Percentiles rank a stretch among this genome's conserved stretches.
Evolutionary conservation across 2,888 invertebrate genomes (phyloP).

Genomic region (Sympetrum striolatum): DNA sequence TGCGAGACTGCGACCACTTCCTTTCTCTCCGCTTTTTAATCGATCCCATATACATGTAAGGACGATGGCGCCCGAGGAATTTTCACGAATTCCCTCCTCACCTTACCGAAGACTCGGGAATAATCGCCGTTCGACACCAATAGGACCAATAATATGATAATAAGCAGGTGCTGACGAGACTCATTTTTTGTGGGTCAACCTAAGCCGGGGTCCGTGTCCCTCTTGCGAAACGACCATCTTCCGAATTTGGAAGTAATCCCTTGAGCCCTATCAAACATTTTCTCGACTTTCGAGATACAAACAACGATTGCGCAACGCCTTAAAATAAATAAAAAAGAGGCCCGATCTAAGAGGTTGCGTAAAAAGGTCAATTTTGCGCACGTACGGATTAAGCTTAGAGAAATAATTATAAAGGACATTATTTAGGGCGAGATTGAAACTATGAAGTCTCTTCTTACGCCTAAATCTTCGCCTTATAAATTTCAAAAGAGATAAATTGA

Average conservation of each 20-base stretch:
- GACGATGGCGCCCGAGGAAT: not conserved
- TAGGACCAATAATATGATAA: not conserved
- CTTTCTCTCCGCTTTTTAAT: too few relatives aligned
- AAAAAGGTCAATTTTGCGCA: conserved; percentile 25
- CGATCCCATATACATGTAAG: not conserved
- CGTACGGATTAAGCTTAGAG: not conserved
- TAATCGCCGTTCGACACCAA: not conserved
- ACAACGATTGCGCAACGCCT: conserved; percentile 18
- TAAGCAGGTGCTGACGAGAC: not conserved
- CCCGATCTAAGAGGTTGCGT: not conserved
- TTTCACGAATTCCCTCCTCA: not conserved
- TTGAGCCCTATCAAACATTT: conserved; percentile 20
- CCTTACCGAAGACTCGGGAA: not conserved
- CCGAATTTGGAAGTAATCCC: conserved; percentile 41
- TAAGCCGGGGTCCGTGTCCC: not conserved
- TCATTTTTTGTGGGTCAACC: conserved; percentile 4
- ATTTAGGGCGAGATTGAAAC: too few relatives aligned
- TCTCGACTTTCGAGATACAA: conserved; percentile 19
- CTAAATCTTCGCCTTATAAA: too few relatives aligned
- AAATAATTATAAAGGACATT: too few relatives aligned
- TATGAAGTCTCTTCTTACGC: too few relatives aligned
- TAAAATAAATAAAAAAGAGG: not conserved
- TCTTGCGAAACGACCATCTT: conserved; percentile 15
- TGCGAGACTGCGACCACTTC: too few relatives aligned
- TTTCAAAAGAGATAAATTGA: too few relatives aligned